Conservation (phyloP, 2,113 vertebrate species). For the Benitochromis conjunctus region DNA sequence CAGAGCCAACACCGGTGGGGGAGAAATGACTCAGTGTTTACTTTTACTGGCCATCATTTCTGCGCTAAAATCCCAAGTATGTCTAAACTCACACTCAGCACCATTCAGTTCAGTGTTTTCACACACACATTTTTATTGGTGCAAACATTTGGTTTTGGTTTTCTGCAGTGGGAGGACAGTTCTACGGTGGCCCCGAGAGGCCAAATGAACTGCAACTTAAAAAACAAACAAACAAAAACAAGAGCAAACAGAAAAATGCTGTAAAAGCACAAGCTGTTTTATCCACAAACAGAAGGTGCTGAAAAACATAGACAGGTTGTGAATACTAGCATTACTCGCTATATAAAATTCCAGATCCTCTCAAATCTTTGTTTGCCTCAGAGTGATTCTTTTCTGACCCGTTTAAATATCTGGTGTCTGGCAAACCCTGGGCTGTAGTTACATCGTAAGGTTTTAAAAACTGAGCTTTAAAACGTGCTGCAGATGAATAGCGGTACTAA, state of each 20-base stretch:
- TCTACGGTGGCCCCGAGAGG: background rate
- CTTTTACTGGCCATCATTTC: background rate
- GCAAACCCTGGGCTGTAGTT: background rate
- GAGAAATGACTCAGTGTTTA: background rate
- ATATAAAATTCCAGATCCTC: background rate
- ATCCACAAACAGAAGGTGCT: background rate
- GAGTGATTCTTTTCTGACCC: background rate
- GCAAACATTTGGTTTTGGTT: conserved; percentile 1
- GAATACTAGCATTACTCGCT: background rate
- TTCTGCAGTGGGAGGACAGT: background rate
- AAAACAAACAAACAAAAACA: background rate
- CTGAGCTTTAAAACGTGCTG: background rate
- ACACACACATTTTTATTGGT: background rate
- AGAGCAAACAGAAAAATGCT: background rate
- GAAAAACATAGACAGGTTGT: background rate
- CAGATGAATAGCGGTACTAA: background rate
- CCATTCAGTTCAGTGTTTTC: background rate
- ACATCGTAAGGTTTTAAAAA: background rate
- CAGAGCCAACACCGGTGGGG: background rate
- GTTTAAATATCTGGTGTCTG: background rate
- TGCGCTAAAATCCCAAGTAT: background rate
- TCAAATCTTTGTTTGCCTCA: background rate
- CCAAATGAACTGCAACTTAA: background rate
- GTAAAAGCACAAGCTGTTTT: background rate
- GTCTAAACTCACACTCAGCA: background rate